These are phyloP conservation scores for Sebastes alutus DNA, from an alignment of 2,797 vertebrate genomes.

Conservation along the genomic window DNA sequence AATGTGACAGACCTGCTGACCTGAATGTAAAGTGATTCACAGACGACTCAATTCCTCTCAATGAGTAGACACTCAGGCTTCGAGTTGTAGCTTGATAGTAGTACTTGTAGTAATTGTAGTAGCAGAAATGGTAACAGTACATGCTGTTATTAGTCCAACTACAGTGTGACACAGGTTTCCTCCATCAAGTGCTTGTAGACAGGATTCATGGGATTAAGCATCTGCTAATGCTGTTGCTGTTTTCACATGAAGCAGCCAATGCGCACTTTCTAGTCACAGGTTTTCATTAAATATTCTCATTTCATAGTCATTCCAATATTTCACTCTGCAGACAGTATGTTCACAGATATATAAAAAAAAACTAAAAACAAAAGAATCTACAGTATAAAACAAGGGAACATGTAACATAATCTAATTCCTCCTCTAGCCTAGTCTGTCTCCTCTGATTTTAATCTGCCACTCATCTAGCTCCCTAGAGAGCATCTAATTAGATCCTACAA, in stretches of 20 bases:
- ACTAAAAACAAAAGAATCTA: not conserved
- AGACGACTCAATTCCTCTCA: constrained; percentile 9
- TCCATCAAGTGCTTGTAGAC: not conserved
- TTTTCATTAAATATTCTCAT: not conserved
- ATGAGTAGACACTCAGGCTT: constrained; percentile 11
- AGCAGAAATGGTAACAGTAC: constrained; percentile 1
- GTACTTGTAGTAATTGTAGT: constrained; percentile 27
- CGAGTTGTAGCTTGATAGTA: constrained; percentile 18
- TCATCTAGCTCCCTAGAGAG: constrained; percentile 34
- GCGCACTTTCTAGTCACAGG: not conserved
- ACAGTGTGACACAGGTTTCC: not conserved
- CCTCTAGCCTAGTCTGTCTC: not conserved
- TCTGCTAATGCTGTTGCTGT: not conserved
- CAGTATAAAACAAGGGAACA: not conserved
- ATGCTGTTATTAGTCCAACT: not conserved
- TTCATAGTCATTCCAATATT: not conserved
- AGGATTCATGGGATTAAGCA: not conserved
- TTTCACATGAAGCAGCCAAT: not conserved
- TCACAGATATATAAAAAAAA: not conserved
- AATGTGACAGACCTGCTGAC: not conserved
- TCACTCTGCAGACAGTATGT: not conserved
- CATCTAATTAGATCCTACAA: constrained; percentile 88
- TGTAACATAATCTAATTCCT: not conserved
- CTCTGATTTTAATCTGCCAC: constrained; percentile 33
- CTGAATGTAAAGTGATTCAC: constrained; percentile 6